Evolutionary conservation across 2,113 vertebrate species (phyloP), one percentile per base, ranked within the genome.

Genomic region (Pogonocichla stellata): DNA sequence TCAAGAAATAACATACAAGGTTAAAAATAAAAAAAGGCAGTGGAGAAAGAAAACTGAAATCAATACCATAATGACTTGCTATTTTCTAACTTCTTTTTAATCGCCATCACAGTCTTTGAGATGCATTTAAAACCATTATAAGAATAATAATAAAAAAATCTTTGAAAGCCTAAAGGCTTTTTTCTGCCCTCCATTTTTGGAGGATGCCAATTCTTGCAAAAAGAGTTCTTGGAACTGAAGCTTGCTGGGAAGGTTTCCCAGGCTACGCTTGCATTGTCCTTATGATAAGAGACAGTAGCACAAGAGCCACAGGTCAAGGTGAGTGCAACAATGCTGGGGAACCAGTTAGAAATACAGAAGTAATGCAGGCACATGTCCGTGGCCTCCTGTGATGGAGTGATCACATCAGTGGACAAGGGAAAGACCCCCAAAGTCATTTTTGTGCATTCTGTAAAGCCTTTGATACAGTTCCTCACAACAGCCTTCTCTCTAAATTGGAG

Each of bases 61-160:
- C 33, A 33, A 50, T 38, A 50, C 8, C 13, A 9, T 19, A 75
- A 72, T 11, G 19, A 19, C 8, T 51, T 40, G 25, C 4, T 43
- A 10, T 73, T 66, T 89, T 65, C 8, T 60, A 58, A 13, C 17
- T 69, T 14, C 11, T 57, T 31, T 64, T 88, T 70, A 45, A 56
- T 65, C 0, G 1, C n/a, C 8, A 1, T 47, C 23, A 47, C 51
- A 81, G 5, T 9, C 24, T 60, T n/a, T 26, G 24, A 72, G 45
- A 80, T 43, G 45, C 5, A 31, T 69, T 80, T 73, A n/a, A 88
- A 64, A 24, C 8, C 16, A 42, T 19, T 4, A 10, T 24, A 60
- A 43, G 5, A 69, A 47, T 42, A 11, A n/a, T 7, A 53, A 24
- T 29, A 33, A 40, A n/a, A 29, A 6, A 57, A n/a, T 16, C 12